Conservation (phyloP, 2,113 vertebrate genomes). For the Fregetta grallaria region DNA sequence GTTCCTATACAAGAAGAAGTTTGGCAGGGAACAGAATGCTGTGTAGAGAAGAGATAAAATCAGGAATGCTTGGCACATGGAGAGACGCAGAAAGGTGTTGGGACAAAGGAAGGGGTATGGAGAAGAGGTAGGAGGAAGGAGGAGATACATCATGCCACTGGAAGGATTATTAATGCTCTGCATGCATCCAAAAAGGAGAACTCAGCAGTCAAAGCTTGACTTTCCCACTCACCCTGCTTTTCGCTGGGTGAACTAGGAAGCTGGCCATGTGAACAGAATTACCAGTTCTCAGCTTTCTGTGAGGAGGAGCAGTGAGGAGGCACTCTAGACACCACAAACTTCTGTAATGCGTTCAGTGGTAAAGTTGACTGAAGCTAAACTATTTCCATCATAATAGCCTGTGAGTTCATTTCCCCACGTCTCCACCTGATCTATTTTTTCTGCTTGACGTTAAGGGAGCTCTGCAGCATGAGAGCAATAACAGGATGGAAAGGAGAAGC, state of each 20-base stretch:
- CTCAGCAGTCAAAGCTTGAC: neutral
- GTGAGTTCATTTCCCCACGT: slow-evolving; percentile 2
- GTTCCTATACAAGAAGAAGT: neutral
- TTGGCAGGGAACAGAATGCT: neutral
- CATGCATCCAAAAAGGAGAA: neutral
- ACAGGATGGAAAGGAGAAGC: neutral
- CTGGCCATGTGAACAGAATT: neutral
- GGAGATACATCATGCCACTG: neutral
- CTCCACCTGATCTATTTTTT: neutral
- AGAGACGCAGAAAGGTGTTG: neutral
- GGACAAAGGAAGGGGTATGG: neutral
- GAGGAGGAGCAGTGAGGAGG: neutral
- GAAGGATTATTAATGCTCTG: neutral
- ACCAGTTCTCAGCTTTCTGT: neutral
- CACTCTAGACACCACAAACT: neutral
- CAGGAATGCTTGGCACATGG: neutral
- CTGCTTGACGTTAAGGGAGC: slow-evolving; percentile 19
- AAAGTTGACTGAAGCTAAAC: slow-evolving; percentile 20
- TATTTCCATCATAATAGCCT: neutral
- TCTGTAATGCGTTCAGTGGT: neutral
- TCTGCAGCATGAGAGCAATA: neutral
- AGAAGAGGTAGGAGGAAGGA: neutral
- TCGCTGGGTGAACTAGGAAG: neutral
- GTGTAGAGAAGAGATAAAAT: neutral
- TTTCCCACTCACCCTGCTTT: neutral